Evolutionary conservation across 2,113 vertebrate genomes (phyloP), one percentile per base, ranked within the genome.

Genomic region (Megaleporinus macrocephalus): DNA sequence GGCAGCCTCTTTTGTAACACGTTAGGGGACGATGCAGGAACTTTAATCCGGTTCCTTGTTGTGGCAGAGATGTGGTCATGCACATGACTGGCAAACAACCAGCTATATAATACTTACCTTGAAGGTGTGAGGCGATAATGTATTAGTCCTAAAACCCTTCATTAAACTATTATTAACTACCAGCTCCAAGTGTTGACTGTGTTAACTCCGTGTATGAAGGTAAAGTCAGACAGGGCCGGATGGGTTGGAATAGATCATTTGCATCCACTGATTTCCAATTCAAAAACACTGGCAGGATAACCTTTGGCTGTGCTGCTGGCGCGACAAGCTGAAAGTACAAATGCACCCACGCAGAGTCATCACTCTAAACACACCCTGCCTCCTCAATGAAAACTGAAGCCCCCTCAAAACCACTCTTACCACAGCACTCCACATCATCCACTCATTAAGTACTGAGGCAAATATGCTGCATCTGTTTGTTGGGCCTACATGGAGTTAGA

Each of bases 231-330:
- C n/a, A 84, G 29, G 62, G 26, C 72, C 72, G 76, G 77, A 84
- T 84, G 73, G 72, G 79, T 80, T 79, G 70, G 85, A 78, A 59
- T 44, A 83, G 70, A 22, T 78, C 26, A 78, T 76, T 92, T 93
- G 89, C 93, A 92, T 93, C 85, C 66, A 49, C 59, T 79, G 88
- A 77, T 94, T 93, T 94, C 83, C 91, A 89, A 92, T 91, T 92
- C 91, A 93, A 93, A 93, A 84, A 73, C 83, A 79, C 80, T 83
- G 59, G 47, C 70, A 70, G 3, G 16, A 69, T 76, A 33, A 57
- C 49, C 77, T 77, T 78, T 74, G 71, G 78, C 82, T 70, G 30
- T 41, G 44, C 83, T 49, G 76, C 22, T 14, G 24, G 82, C 53
- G 14, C 33, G 61, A 41, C 59, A 57, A 70, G 41, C 13, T 44